phyloP scores from a whole-genome alignment of 1,140 invertebrate genomes.

The Trachelipus rathkii region DNA sequence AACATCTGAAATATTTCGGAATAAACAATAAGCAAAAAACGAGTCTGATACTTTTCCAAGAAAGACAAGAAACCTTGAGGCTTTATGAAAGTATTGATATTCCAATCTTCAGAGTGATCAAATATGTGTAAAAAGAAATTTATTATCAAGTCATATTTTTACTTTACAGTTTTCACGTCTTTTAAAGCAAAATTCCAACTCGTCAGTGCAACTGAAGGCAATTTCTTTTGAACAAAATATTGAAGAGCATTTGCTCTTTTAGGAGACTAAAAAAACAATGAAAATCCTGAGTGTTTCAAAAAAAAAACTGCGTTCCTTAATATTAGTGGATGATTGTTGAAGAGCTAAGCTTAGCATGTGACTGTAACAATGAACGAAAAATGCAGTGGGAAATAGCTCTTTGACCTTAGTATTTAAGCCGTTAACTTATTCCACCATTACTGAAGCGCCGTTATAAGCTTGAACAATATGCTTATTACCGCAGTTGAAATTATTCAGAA shows the following conservation, averaged over 20 bases:
- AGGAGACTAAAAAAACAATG: conserved; percentile 32
- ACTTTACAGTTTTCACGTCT: no score
- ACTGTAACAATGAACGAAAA: not conserved
- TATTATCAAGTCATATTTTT: no score
- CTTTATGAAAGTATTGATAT: no score
- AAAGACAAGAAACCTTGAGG: no score
- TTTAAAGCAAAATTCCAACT: no score
- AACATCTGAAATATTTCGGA: no score
- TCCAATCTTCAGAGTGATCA: no score
- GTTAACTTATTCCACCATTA: conserved; percentile 27
- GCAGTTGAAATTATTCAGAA: conserved; percentile 21
- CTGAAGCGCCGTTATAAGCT: conserved; percentile 35
- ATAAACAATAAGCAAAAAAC: no score
- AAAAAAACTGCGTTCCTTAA: conserved; percentile 24
- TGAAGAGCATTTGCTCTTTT: conserved; percentile 22
- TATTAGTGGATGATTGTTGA: not conserved
- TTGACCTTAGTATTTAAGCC: conserved; percentile 22
- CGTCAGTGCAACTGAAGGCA: not conserved
- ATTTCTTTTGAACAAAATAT: not conserved
- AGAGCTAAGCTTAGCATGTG: not conserved
- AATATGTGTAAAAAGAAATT: no score
- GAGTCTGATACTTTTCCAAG: no score
- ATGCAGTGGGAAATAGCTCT: no score
- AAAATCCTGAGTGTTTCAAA: conserved; percentile 28
- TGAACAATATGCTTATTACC: conserved; percentile 36